Evolutionary conservation across 2,113 vertebrate species (phyloP), one percentile per base, ranked within the genome.

Genomic region (Probosciger aterrimus): DNA sequence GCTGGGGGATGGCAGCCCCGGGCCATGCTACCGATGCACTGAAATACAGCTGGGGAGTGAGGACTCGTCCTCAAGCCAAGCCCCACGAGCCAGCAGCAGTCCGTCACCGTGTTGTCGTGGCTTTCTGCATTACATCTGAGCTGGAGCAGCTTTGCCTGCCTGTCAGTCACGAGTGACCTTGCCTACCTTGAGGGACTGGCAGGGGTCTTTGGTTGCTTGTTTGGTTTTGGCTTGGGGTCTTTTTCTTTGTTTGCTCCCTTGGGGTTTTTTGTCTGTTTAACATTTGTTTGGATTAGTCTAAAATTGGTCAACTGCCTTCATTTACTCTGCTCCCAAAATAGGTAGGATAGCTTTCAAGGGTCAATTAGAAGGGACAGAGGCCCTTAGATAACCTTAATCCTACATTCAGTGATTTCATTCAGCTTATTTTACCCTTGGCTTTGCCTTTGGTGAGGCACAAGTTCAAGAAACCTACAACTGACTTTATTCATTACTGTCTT

Each of bases 51-150:
- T 50, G 52, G 39, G 52, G 47, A 15, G 28, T 0, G 12, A 52
- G 53, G 28, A 64, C 27, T 53, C 3, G 0, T 55, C 71, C 59
- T 23, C 47, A 3, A 27, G 46, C 30, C 39, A 9, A 60, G 43
- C 30, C 52, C 31, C 52, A 5, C 0, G 3, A 0, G 4, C 28
- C 22, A 7, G 67, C 41, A 17, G 46, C 2, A 2, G 14, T 4
- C 6, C 19, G 1, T 10, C 0, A 0, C n/a, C 1, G 2, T 23
- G 35, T 25, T 78, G 46, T 22, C 65, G 14, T 0, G 0, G 27
- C 30, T 39, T 71, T 57, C 57, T 50, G 57, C 19, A 2, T 28
- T 74, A 18, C 1, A 0, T 27, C 83, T 16, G 19, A 37, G 19
- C 39, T 64, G 70, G 43, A 55, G 67, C 43, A 57, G 39, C n/a